phyloP scores from a whole-genome alignment of 2,888 invertebrate species.

The Pomacea canaliculata region DNA sequence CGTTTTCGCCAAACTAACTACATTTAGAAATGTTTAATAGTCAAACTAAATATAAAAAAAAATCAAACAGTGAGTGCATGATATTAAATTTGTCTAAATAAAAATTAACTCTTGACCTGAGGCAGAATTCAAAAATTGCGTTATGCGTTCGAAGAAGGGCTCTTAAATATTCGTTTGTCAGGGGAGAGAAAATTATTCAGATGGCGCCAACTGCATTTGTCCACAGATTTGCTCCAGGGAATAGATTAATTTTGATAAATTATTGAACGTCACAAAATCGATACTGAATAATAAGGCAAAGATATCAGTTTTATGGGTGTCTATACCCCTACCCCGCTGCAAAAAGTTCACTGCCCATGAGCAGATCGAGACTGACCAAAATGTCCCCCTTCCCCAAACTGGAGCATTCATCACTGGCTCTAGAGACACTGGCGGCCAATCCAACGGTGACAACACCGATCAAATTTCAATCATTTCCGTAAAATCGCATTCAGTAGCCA shows the following conservation, averaged over 20 bases:
- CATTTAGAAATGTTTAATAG: no score
- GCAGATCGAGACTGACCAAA: neutral
- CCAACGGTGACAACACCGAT: constrained; percentile 16
- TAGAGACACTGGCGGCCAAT: neutral
- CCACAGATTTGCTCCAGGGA: neutral
- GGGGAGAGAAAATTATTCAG: no score
- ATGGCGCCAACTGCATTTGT: no score
- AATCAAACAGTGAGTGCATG: no score
- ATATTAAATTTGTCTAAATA: no score
- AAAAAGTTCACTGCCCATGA: constrained; percentile 1
- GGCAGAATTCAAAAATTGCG: no score
- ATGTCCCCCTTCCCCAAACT: neutral
- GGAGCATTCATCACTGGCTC: neutral
- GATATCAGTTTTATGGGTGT: constrained; percentile 2
- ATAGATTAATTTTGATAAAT: constrained; percentile 11
- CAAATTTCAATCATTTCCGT: constrained; percentile 20
- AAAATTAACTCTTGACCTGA: no score
- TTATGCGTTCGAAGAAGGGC: no score
- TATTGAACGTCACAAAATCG: constrained; percentile 11
- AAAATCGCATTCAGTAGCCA: constrained; percentile 1
- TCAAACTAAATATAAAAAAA: no score
- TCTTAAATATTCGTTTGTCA: no score
- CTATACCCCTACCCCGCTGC: neutral
- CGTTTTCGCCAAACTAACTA: no score
- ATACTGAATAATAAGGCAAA: constrained; percentile 2